These are phyloP conservation scores for Coracopsis vasa DNA, from an alignment of 2,113 vertebrate genomes.

Conservation along the genomic window DNA sequence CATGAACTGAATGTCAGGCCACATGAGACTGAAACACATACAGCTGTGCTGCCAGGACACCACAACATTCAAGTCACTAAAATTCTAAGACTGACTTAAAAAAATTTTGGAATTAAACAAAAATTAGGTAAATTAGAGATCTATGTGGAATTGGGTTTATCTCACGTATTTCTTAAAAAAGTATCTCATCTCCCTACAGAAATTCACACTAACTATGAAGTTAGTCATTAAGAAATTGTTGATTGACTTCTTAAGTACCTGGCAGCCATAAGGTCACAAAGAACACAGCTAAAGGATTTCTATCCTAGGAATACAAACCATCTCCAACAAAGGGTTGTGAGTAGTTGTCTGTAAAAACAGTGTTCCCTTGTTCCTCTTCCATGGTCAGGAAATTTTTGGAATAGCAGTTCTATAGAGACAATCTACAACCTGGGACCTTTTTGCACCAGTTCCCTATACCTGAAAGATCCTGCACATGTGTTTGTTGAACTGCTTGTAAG, in stretches of 20 bases:
- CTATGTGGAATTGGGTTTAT: not conserved
- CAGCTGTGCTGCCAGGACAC: not conserved
- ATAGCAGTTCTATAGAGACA: not conserved
- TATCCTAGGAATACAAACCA: not conserved
- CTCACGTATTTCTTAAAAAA: not conserved
- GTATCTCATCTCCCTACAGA: not conserved
- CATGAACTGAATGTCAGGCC: not conserved
- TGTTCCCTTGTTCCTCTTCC: not conserved
- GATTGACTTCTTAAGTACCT: not conserved
- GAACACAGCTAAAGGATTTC: not conserved
- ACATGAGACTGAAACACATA: not conserved
- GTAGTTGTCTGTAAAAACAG: not conserved
- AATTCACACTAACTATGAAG: not conserved
- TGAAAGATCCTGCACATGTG: not conserved
- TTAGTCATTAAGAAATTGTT: not conserved
- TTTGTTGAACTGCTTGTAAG: not conserved
- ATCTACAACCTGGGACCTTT: not conserved
- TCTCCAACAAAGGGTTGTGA: not conserved
- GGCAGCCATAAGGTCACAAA: not conserved
- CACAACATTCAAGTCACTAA: not conserved
- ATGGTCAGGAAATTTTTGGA: not conserved
- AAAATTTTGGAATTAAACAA: not conserved
- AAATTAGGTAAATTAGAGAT: not conserved
- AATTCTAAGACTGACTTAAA: not conserved
- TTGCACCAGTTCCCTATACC: not conserved